Evolutionary conservation across 2,113 vertebrate genomes (phyloP).

Genomic region (Bubo blakistoni): DNA sequence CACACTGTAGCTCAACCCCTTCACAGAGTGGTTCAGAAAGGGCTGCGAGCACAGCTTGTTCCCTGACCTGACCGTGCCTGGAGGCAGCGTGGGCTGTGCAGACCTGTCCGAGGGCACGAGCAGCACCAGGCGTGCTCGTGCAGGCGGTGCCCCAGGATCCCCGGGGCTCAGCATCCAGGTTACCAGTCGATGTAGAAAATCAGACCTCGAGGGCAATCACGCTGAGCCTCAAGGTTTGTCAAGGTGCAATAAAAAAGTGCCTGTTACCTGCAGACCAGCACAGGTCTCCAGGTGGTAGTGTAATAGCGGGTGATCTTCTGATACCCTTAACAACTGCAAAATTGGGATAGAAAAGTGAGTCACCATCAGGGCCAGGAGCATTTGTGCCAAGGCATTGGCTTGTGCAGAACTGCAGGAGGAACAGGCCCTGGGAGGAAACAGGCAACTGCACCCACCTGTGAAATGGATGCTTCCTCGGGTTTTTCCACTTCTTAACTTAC

Average conservation of each 20-base stretch:
- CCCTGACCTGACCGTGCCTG: background rate
- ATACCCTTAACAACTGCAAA: background rate
- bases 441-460: background rate
- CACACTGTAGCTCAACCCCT: background rate
- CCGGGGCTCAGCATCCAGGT: background rate
- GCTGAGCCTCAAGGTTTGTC: background rate
- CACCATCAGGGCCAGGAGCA: background rate
- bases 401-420: background rate
- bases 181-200: background rate
- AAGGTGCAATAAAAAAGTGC: too few species aligned
- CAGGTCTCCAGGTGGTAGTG: background rate
- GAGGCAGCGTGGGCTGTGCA: background rate
- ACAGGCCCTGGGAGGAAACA: background rate
- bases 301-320: background rate
- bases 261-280: background rate
- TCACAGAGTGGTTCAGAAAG: background rate
- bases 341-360: background rate
- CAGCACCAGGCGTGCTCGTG: background rate
- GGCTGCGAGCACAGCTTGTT: background rate
- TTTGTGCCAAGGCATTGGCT: background rate
- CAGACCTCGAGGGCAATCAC: background rate
- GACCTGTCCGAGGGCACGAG: background rate
- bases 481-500: conserved; percentile 19
- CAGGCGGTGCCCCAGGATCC: background rate
- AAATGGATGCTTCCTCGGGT: background rate